Conservation (phyloP, 2,888 invertebrate genomes). For the Pantelozetes paolii region DNA sequence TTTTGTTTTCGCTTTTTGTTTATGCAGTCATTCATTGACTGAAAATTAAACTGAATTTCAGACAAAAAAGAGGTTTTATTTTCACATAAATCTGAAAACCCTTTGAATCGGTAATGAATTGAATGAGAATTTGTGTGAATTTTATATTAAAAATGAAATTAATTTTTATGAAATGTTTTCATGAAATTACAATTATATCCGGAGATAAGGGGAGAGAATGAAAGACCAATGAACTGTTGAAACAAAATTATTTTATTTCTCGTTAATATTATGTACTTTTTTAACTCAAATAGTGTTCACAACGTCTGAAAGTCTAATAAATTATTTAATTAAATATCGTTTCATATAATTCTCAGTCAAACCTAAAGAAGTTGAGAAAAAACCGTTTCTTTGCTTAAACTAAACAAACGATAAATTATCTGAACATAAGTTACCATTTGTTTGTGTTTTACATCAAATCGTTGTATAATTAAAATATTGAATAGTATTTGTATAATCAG, state of each 20-base stretch:
- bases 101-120: no score
- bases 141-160: neutral
- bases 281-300: neutral
- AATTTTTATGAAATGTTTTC: neutral
- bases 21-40: neutral
- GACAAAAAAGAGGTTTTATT: neutral
- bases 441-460: neutral
- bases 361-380: neutral
- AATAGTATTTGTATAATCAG: no score
- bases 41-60: neutral
- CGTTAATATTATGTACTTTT: neutral
- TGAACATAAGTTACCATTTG: neutral
- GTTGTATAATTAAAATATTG: conserved; percentile 1
- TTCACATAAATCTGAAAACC: no score
- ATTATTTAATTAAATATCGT: neutral
- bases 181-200: neutral
- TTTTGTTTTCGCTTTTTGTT: no score
- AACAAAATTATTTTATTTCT: conserved; percentile 11
- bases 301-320: neutral
- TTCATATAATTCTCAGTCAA: neutral
- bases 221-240: conserved; percentile 11
- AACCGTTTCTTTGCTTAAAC: neutral
- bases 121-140: neutral
- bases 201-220: no score
- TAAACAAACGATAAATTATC: neutral